phyloP scores from a whole-genome alignment of 2,797 vertebrate species.

The Poecile montanus region DNA sequence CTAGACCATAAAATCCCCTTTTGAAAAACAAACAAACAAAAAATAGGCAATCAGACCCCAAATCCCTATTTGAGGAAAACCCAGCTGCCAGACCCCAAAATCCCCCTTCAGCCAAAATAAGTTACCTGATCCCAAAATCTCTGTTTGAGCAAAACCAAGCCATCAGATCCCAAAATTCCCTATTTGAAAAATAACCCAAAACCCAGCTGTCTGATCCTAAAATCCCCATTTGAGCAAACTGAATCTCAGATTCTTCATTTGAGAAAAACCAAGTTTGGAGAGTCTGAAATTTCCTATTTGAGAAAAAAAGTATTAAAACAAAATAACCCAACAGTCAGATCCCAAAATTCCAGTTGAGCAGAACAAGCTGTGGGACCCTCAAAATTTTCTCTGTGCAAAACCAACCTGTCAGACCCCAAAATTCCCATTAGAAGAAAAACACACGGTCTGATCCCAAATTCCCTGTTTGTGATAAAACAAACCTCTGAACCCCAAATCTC shows the following conservation, averaged over 20 bases:
- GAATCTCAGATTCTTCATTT: background rate
- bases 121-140: background rate
- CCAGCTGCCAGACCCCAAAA: background rate
- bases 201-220: background rate
- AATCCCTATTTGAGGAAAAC: background rate
- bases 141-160: background rate
- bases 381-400: background rate
- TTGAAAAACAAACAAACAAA: background rate
- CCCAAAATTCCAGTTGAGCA: background rate
- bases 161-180: background rate
- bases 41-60: background rate
- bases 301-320: background rate
- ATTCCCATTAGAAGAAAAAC: background rate
- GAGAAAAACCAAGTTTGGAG: background rate
- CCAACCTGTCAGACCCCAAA: background rate
- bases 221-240: background rate
- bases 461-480: background rate
- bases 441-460: accelerated
- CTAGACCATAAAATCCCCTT: background rate
- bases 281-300: background rate
- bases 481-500: background rate
- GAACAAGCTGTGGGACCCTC: background rate
- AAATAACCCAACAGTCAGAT: background rate
- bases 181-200: background rate
- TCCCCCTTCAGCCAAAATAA: background rate